Evolutionary conservation across 1,140 invertebrate species (phyloP).

Genomic region (Tetramorium simillimum): DNA sequence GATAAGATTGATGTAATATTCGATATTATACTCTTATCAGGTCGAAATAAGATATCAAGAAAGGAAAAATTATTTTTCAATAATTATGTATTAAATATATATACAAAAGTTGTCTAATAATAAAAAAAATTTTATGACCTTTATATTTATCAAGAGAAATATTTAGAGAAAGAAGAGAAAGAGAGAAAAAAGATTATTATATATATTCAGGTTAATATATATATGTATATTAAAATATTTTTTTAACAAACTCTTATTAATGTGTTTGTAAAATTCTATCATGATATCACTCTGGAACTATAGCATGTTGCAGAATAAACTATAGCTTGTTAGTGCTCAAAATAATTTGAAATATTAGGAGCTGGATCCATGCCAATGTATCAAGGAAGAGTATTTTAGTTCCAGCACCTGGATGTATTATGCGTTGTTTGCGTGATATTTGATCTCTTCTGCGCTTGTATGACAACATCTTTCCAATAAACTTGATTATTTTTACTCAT

Average conservation of each 20-base stretch:
- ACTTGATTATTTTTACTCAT: background rate
- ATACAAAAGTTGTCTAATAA: background rate
- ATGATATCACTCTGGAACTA: background rate
- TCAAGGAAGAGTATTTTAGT: constrained; percentile 65
- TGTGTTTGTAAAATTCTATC: background rate
- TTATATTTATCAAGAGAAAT: background rate
- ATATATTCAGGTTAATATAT: background rate
- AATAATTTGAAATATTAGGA: constrained; percentile 65
- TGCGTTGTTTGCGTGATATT: constrained; percentile 41
- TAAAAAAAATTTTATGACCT: background rate
- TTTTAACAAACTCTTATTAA: background rate
- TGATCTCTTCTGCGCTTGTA: constrained; percentile 1
- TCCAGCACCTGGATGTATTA: constrained; percentile 59
- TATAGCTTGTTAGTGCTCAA: constrained; percentile 54
- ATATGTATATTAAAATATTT: background rate
- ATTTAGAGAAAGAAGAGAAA: background rate
- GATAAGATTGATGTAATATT: constrained; percentile 8
- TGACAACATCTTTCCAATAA: background rate
- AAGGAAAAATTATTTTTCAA: background rate
- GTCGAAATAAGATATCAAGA: background rate
- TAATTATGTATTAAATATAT: background rate
- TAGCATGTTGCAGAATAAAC: background rate
- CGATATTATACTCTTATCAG: background rate
- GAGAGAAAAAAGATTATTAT: background rate
- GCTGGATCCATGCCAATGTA: constrained; percentile 61